phyloP scores from a whole-genome alignment of 2,888 invertebrate genomes.

The Heteropelma amictum region DNA sequence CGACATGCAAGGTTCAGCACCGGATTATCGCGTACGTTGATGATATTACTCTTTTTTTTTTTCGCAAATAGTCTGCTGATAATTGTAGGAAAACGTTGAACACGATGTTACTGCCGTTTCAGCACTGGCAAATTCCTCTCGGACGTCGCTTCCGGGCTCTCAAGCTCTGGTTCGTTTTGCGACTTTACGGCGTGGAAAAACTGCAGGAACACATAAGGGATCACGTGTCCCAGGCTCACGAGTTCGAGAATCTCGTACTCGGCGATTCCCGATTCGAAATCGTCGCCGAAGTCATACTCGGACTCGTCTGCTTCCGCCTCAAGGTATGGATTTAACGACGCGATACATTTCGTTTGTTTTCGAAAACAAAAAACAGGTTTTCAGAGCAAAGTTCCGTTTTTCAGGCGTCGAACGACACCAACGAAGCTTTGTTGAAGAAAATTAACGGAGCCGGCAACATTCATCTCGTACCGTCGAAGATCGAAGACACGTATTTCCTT shows the following conservation, averaged over 20 bases:
- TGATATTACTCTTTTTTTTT: neutral
- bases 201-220: slow-evolving; percentile 92
- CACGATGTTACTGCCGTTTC: slow-evolving; percentile 34
- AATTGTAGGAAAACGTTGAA: neutral
- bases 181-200: slow-evolving; percentile 93
- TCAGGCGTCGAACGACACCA: slow-evolving; percentile 87
- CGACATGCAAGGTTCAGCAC: slow-evolving; percentile 92
- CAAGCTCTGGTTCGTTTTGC: slow-evolving; percentile 96
- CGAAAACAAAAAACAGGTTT: neutral
- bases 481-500: slow-evolving; percentile 90
- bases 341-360: neutral
- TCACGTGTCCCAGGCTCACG: slow-evolving; percentile 91
- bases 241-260: slow-evolving; percentile 89
- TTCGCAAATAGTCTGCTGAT: too few species aligned
- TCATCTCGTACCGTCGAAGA: slow-evolving; percentile 94
- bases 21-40: slow-evolving; percentile 89
- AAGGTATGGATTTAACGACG: too few species aligned
- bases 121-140: slow-evolving; percentile 97
- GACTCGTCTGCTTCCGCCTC: slow-evolving; percentile 96
- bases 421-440: slow-evolving; percentile 88
- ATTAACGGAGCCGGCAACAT: slow-evolving; percentile 95
- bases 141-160: slow-evolving; percentile 95
- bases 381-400: neutral
- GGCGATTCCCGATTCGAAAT: slow-evolving; percentile 93
- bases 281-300: slow-evolving; percentile 92